phyloP scores from a whole-genome alignment of 2,113 vertebrate genomes.

The Spea multiplicata region DNA sequence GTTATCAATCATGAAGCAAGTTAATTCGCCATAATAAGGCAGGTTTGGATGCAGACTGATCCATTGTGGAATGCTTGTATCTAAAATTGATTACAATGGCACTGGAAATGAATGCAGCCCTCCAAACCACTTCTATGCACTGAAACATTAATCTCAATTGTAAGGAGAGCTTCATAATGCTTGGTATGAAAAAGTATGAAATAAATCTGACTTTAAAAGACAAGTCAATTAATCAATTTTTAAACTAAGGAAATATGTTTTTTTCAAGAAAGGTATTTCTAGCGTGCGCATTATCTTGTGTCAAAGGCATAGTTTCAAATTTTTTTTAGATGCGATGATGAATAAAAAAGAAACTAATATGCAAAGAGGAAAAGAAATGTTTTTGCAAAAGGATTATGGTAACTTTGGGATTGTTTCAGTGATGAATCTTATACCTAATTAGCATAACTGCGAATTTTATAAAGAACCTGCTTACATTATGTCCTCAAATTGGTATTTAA shows the following conservation, averaged over 20 bases:
- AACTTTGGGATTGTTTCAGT: background rate
- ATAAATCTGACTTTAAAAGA: conserved; percentile 78
- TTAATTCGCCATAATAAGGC: conserved; percentile 80
- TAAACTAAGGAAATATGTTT: conserved; percentile 50
- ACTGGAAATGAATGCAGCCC: conserved; percentile 74
- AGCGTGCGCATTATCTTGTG: conserved; percentile 37
- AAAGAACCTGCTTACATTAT: background rate
- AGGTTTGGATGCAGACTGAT: conserved; percentile 70
- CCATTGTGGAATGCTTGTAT: conserved; percentile 67
- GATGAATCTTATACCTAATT: background rate
- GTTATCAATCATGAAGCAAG: conserved; percentile 77
- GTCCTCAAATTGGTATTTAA: background rate
- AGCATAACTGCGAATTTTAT: background rate
- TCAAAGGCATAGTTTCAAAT: background rate
- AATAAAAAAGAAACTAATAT: background rate
- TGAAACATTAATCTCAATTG: conserved; percentile 81
- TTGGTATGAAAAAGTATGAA: conserved; percentile 71
- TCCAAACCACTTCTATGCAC: conserved; percentile 71
- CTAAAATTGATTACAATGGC: conserved; percentile 76
- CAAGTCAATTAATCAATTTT: conserved; percentile 72
- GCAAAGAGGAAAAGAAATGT: background rate
- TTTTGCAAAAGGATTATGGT: background rate
- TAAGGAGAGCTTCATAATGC: conserved; percentile 72
- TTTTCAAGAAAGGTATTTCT: conserved; percentile 45
- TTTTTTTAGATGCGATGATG: background rate